Evolutionary conservation across 2,888 invertebrate species (phyloP), one percentile per base, ranked within the genome.

Genomic region (Chymomyza fuscimana): DNA sequence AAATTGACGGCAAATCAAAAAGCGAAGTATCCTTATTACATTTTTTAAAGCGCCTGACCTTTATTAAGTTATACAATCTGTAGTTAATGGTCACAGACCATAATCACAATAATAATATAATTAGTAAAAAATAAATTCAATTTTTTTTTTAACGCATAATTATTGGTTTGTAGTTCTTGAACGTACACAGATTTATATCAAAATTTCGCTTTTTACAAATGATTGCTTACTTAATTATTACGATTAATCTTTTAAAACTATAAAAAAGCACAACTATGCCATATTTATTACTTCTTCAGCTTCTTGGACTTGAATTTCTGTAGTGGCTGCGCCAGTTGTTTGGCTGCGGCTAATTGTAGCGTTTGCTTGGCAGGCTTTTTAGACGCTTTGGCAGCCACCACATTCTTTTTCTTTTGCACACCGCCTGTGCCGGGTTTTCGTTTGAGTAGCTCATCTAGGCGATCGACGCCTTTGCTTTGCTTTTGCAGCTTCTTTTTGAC

Each of bases 401-500:
- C 5, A 12, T 40, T 19, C 62, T 88, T 90, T 71, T 89, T 83
- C 58, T 91, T 92, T 40, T 89, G 81, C 2, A 91, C 77, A 0
- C 86, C 89, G 5, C 90, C 90, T 1, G 78, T 59, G 15, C 84
- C 82, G 1, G 89, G 88, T 60, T 91, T 91, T 7, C 89, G 86
- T 63, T 90, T 90, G 0, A 90, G 50, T 5, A 75, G 74, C 19
- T 87, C 88, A 16, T n/a, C 46, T 36, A 81, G 73, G 25, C 83
- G 86, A 67, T 91, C 88, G n/a, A 79, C 66, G 70, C 65, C 58
- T 40, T 40, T 65, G 67, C 81, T 68, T n/a, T 73, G 78, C 66
- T 69, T 72, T 19, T 60, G 22, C 12, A 63, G 71, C 1, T 58
- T 6, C 63, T 81, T 81, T 64, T 73, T 82, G 5, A 63, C 22